A percentile compares a stretch with the other conserved stretches of the same genome.
Evolutionary conservation across 2,113 vertebrate genomes (phyloP).

Genomic region (Epinephelus fuscoguttatus): DNA sequence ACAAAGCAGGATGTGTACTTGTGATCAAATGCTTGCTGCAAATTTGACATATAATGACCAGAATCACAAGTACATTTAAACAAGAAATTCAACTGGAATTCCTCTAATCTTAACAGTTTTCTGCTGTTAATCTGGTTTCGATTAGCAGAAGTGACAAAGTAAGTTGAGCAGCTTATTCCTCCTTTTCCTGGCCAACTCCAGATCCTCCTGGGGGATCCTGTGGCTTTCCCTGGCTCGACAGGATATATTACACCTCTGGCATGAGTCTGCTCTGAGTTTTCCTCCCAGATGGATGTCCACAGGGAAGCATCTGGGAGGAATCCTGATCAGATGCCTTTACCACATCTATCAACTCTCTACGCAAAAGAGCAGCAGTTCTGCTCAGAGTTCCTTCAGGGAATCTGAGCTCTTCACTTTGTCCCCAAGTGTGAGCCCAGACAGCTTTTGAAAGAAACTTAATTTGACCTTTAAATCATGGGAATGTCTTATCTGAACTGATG

Average conservation of each 20-base stretch:
- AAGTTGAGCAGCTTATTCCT: neutral
- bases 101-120: slow-evolving; percentile 3
- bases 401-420: neutral
- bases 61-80: neutral
- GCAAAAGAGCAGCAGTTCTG: slow-evolving; percentile 9
- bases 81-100: slow-evolving; percentile 8
- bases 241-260: slow-evolving; percentile 17
- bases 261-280: slow-evolving; percentile 13
- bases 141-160: neutral
- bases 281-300: slow-evolving; percentile 7
- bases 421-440: neutral
- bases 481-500: slow-evolving; percentile 1
- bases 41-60: neutral
- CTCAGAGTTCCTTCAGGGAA: neutral
- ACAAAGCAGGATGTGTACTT: neutral
- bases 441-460: neutral
- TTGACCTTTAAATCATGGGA: neutral
- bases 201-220: neutral
- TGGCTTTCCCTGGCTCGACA: slow-evolving; percentile 17
- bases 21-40: neutral
- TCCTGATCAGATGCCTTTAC: slow-evolving; percentile 24
- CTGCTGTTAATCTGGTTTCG: slow-evolving; percentile 4
- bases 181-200: neutral
- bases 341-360: neutral
- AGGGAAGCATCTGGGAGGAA: neutral